phyloP scores from a whole-genome alignment of 2,888 invertebrate genomes.

The Xylota segnis region DNA sequence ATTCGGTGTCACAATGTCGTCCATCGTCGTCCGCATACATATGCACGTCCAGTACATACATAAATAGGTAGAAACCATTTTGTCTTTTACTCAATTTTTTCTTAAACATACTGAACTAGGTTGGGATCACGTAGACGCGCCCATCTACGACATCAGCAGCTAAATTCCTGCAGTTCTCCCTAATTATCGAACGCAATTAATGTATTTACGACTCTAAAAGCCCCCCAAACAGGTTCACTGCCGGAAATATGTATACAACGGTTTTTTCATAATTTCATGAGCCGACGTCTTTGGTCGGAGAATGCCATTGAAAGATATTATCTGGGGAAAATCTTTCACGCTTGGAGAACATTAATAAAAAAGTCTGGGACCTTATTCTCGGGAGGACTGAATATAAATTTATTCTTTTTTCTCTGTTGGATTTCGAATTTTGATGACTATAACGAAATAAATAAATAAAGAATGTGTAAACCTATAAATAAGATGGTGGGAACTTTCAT shows the following conservation, averaged over 20 bases:
- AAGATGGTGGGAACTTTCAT: constrained; percentile 5
- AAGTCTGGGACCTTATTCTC: constrained; percentile 25
- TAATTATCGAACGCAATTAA: constrained; percentile 21
- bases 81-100: constrained; percentile 14
- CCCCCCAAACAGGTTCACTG: not conserved
- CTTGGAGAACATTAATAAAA: constrained; percentile 25
- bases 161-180: constrained; percentile 5
- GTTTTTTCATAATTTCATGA: not conserved
- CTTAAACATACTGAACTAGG: constrained; percentile 5
- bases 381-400: not conserved
- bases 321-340: constrained; percentile 11
- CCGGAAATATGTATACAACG: constrained; percentile 1
- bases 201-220: constrained; percentile 10
- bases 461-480: constrained; percentile 29
- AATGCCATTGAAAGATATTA: constrained; percentile 16
- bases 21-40: constrained; percentile 14
- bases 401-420: too few relatives aligned
- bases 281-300: not conserved
- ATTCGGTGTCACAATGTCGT: constrained; percentile 51
- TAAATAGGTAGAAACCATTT: constrained; percentile 7
- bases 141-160: constrained; percentile 8
- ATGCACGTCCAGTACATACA: constrained; percentile 20
- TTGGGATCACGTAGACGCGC: constrained; percentile 16
- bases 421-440: not conserved
- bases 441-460: constrained; percentile 34